These are phyloP conservation scores for Typhlichthys subterraneus DNA, from an alignment of 2,797 vertebrate genomes.

Conservation along the genomic window DNA sequence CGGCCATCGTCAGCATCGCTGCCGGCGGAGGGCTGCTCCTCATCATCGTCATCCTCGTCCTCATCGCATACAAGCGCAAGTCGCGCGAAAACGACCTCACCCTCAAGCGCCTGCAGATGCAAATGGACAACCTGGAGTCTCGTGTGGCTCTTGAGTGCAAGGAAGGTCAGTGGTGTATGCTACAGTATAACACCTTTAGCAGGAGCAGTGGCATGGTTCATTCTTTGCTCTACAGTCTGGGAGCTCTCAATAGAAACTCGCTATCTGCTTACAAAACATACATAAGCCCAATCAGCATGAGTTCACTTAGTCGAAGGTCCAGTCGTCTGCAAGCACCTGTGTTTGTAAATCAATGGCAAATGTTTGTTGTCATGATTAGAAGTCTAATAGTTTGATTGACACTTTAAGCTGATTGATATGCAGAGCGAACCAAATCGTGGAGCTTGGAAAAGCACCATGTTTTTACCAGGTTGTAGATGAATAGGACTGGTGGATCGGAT, in stretches of 20 bases:
- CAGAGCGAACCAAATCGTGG: neutral
- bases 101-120: conserved; percentile 97
- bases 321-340: too few relatives aligned
- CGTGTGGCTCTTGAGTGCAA: conserved; percentile 97
- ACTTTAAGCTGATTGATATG: neutral
- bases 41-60: conserved; percentile 96
- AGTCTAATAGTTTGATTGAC: too few relatives aligned
- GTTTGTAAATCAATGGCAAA: too few relatives aligned
- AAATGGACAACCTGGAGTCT: conserved; percentile 99
- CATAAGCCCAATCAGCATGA: too few relatives aligned
- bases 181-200: too few relatives aligned
- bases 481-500: conserved; percentile 4
- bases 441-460: too few relatives aligned
- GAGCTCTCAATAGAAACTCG: too few relatives aligned
- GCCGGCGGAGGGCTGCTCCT: conserved; percentile 95
- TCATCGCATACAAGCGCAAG: conserved; percentile 98
- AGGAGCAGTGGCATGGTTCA: too few relatives aligned
- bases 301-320: too few relatives aligned
- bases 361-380: too few relatives aligned
- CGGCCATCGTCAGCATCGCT: conserved; percentile 94
- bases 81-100: conserved; percentile 97
- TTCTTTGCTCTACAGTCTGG: too few relatives aligned
- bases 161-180: conserved; percentile 80
- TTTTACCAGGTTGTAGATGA: conserved; percentile 8
- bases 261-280: too few relatives aligned